Base-by-base conservation (phyloP, 2,113 vertebrate genomes). In the Semnornis frantzii region DNA sequence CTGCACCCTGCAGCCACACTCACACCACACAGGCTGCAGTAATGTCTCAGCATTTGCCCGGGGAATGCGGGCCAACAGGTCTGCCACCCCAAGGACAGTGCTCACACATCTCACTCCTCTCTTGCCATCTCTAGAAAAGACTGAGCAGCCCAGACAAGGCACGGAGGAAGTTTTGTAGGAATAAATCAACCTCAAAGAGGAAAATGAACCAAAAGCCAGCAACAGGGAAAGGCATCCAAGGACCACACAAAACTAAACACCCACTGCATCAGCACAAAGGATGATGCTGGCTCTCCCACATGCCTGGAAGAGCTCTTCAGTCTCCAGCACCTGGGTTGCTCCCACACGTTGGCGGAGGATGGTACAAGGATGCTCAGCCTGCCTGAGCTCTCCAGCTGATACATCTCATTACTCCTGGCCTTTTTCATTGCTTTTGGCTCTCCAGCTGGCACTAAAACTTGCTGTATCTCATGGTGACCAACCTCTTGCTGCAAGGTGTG, bases 401-500 rank as follows among this genome's bases (percentile, higher is more conserved):
- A 54, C 39, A 72, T 82, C 78, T 78, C 85, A 84, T 48, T 65
- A 42, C 76, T 95, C 7, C 4, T 72, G 86, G 65, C 60, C 86
- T 59, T 64, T 33, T 77, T 54, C 81, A 7, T 28, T 90, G 89
- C 74, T 44, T 86, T 86, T 86, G 84, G 70, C 15, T 94, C 91
- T 94, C 90, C 84, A 82, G 83, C 89, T 94, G 93, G 94, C 90
- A 77, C 65, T 31, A 65, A 91, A 83, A 90, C 68, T 46, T 1
- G 5, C 73, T 75, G 77, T 88, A 86, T 82, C 88, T 92, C 65
- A 83, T 82, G 75, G 76, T 68, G 93, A 96, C 46, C 94, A 95
- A 79, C 87, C 52, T 94, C 93, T 80, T 50, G 57, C 46, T 87
- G 68, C 79, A 93, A 95, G 94, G 93, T 91, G 94, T 91, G 91